A percentile compares a stretch with the other conserved stretches of the same genome.
These are phyloP conservation scores for Dendrocopos noguchii DNA, from an alignment of 2,113 vertebrate species.

Conservation along the genomic window DNA sequence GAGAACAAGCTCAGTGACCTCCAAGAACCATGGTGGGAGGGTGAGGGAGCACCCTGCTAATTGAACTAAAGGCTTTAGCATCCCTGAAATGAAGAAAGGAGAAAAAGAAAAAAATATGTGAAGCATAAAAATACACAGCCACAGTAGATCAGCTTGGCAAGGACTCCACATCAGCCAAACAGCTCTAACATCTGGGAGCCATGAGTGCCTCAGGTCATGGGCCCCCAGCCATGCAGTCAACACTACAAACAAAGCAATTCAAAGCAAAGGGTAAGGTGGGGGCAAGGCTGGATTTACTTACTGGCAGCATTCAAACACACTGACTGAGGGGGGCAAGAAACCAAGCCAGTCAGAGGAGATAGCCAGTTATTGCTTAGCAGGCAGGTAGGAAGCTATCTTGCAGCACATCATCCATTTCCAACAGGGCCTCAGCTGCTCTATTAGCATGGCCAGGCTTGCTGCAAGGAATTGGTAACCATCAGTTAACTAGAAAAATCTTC, in stretches of 20 bases:
- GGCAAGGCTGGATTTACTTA: not conserved
- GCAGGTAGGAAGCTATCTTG: not conserved
- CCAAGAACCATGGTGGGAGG: not conserved
- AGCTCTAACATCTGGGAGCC: slow-evolving; percentile 39
- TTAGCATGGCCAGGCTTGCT: not conserved
- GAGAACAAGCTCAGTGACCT: not conserved
- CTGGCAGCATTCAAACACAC: not conserved
- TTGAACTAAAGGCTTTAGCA: not conserved
- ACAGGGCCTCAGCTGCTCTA: not conserved
- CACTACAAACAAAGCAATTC: not conserved
- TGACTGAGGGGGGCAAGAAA: not conserved
- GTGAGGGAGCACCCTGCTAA: not conserved
- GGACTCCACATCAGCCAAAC: not conserved
- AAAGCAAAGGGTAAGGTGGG: not conserved
- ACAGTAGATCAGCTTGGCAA: not conserved
- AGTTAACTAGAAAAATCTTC: not conserved
- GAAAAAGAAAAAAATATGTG: too few relatives aligned
- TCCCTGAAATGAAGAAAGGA: not conserved
- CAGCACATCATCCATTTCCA: not conserved
- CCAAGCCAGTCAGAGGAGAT: not conserved
- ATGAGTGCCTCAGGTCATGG: not conserved
- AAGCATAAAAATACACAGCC: slow-evolving; percentile 42
- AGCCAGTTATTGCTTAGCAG: not conserved
- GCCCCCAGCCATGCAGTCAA: not conserved
- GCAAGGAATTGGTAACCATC: not conserved